Evolutionary conservation across 2,888 invertebrate species (phyloP), one percentile per base, ranked within the genome.

Genomic region (Macaria liturata): DNA sequence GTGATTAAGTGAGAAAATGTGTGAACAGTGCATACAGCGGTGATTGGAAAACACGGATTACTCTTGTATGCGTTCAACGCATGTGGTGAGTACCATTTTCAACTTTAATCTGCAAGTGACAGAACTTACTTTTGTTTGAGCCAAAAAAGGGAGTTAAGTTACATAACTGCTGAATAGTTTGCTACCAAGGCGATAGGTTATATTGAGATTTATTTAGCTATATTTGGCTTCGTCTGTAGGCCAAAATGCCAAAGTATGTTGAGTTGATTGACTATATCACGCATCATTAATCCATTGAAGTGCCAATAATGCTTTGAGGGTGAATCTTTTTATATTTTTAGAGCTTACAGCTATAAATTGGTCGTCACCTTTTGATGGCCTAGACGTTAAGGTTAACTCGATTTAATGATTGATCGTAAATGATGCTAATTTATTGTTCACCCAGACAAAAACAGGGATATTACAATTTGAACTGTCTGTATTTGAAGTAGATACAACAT

Each of bases 1-100:
- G 67, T 72, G 70, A 68, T 76, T 76, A 62, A 68, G 86, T 84
- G 83, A 43, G 31, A 83, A 78, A 76, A 89, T 89, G 89, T 89
- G 89, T 83, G 89, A 88, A 57, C 78, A 84, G 84, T 89, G 89
- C 69, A 76, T 83, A 50, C 87, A 86, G 65, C 84, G 89, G 65
- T 89, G 74, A 75, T 61, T 70, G 66, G 68, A 62, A 49, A 60
- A 59, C 61, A 67, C 65, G 74, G 81, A 81, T 80, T 81, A 20
- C 20, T 75, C 0, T 77, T 72, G 68, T 70, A 58, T 74, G 75
- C 76, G 74, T 71, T 68, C 47, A 46, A 57, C 78, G 75, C 79
- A 75, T 78, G 76, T 78, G 80, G 82, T 82, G 58, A 80, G 82
- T 46, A 46, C 59, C 53, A 62, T 62, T 54, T 60, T 60, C 47